A percentile compares a stretch with the other conserved stretches of the same genome.
Evolutionary conservation across 2,888 invertebrate species (phyloP).

Genomic region (Mellilla xanthometata): DNA sequence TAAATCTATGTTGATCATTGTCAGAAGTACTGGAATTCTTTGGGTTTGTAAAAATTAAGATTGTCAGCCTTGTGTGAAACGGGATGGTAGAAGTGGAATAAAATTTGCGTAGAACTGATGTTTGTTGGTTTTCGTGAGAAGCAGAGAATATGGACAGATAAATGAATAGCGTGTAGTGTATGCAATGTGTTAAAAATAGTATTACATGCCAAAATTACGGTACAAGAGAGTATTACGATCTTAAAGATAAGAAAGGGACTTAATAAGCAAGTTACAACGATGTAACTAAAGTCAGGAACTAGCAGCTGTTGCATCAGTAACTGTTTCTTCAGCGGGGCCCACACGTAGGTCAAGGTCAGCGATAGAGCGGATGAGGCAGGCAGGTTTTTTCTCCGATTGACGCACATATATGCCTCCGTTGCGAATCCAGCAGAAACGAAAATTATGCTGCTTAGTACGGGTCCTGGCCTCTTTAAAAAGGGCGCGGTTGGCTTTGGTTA

Average conservation of each 20-base stretch:
- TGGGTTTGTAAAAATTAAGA: not conserved
- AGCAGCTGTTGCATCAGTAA: not conserved
- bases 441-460: not conserved
- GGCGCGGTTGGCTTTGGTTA: not conserved
- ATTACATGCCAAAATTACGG: not conserved
- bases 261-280: too few relatives aligned
- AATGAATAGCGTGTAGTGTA: not conserved
- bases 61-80: not conserved
- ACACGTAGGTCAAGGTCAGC: not conserved
- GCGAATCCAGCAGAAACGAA: conserved; percentile 1
- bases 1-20: not conserved
- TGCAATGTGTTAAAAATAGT: not conserved
- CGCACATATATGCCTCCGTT: not conserved
- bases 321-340: not conserved
- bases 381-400: not conserved
- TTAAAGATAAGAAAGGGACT: not conserved
- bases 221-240: not conserved
- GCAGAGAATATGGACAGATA: not conserved
- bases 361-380: not conserved
- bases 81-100: not conserved
- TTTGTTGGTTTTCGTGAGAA: not conserved
- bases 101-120: not conserved
- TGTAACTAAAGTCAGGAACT: not conserved
- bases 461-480: not conserved
- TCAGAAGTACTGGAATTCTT: not conserved